phyloP scores from a whole-genome alignment of 2,888 invertebrate species.

The Drosophila paranaensis region DNA sequence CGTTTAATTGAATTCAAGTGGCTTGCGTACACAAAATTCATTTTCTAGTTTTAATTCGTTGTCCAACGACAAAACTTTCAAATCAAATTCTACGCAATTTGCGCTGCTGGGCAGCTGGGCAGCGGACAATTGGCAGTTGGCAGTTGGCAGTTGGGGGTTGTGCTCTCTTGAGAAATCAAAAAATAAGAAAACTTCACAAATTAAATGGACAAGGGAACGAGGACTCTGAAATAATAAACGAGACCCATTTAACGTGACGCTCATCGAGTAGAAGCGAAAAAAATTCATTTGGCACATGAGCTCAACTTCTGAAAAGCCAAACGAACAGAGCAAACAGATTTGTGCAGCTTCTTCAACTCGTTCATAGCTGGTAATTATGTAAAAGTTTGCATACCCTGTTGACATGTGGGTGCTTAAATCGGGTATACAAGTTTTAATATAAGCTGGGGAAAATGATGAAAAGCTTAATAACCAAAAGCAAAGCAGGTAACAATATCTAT shows the following conservation, averaged over 20 bases:
- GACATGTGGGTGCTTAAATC: no score
- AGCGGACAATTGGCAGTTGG: conserved; percentile 18
- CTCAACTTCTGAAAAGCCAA: conserved; percentile 25
- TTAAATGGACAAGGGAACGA: conserved; percentile 51
- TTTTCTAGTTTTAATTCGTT: conserved; percentile 68
- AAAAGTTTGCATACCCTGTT: conserved; percentile 35
- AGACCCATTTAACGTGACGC: conserved; percentile 5
- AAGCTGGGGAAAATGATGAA: no score
- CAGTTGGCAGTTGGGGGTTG: conserved; percentile 22
- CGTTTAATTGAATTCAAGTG: conserved; percentile 71
- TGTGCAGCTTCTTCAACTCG: conserved; percentile 35
- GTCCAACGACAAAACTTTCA: conserved; percentile 59
- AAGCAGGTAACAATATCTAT: no score
- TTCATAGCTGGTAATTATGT: conserved; percentile 51
- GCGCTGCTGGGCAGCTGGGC: conserved; percentile 12
- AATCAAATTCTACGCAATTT: conserved; percentile 54
- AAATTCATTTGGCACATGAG: conserved; percentile 61
- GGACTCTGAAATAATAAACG: neutral
- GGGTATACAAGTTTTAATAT: neutral
- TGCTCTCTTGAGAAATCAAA: conserved; percentile 70
- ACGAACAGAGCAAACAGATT: conserved; percentile 17
- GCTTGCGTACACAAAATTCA: conserved; percentile 61
- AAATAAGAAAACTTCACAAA: conserved; percentile 62
- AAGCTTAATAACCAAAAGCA: no score
- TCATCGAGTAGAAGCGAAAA: conserved; percentile 33